Base-by-base conservation (phyloP, 2,113 vertebrate species). In the Poeciliopsis turrubarensis region DNA sequence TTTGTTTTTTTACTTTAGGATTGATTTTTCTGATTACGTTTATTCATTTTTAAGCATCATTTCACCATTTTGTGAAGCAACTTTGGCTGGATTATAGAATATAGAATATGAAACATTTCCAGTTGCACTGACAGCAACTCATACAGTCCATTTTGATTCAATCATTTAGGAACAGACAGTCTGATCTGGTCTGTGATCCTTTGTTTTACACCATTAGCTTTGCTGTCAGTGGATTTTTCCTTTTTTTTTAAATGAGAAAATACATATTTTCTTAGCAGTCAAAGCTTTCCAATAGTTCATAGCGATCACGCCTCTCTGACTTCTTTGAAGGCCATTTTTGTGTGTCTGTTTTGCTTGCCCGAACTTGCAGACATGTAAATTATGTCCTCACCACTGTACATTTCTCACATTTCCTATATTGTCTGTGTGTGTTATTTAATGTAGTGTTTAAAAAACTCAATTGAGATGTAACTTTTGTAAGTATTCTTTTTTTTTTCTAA, bases 381-480 rank as follows among this genome's bases (percentile, higher is more conserved):
- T 81, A 88, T 82, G 79, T 81, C n/a, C 74, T 29, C 66, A 77
- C 62, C 41, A 73, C 78, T 91, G 80, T 89, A 84, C 76, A 89
- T 89, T 87, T 87, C 81, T 68, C 72, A 15, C 60, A 41, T 70
- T 82, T 70, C 54, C 65, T 54, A 9, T 27, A n/a, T 69, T 41
- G 63, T 32, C 0, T 30, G 15, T 15, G 15, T 17, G 12, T 74
- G 66, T 78, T 75, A 8, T 65, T 67, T 77, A 60, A 66, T 75
- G 72, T 82, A 32, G 26, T 65, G 47, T 73, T 77, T 76, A 37
- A 30, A 70, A 71, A 30, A 34, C 34, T 65, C 70, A 54, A 22
- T 7, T 9, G 51, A 25, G 57, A 67, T 71, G 31, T 69, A 62
- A 73, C n/a, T 34, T 54, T 68, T 41, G 29, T 63, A 15, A 68